Conservation (phyloP, 1,140 invertebrate species). For the Euwallacea similis region DNA sequence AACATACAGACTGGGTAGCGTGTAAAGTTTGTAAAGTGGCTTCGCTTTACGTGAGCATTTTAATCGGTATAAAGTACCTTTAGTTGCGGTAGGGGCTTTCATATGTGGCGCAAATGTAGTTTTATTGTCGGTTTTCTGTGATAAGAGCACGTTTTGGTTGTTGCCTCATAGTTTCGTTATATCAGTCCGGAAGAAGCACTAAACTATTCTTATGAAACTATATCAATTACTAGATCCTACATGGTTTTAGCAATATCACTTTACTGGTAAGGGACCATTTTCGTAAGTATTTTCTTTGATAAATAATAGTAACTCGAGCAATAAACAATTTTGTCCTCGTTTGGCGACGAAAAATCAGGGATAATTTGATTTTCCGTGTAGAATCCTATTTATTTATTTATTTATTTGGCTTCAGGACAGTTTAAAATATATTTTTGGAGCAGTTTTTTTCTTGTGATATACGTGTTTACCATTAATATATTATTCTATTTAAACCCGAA, state of each 20-base stretch:
- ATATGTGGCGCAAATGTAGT: neutral
- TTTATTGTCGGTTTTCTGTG: neutral
- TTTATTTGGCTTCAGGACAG: too few relatives aligned
- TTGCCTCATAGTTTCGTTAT: neutral
- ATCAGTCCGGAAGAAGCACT: conserved; percentile 1
- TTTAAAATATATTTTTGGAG: neutral
- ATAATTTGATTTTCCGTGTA: too few relatives aligned
- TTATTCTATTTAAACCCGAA: conserved; percentile 13
- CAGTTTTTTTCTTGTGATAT: conserved; percentile 30
- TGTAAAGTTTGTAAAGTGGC: too few relatives aligned
- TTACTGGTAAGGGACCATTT: conserved; percentile 12
- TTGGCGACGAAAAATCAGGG: too few relatives aligned
- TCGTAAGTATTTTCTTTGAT: neutral
- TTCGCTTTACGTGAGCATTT: too few relatives aligned
- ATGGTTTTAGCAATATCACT: conserved; percentile 12
- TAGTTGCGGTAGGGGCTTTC: neutral
- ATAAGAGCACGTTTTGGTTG: neutral
- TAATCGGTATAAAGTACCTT: too few relatives aligned
- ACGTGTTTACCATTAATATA: conserved; percentile 23
- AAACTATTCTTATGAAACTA: conserved; percentile 30
- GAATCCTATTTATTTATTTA: too few relatives aligned
- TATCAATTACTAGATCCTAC: conserved; percentile 32
- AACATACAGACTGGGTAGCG: too few relatives aligned
- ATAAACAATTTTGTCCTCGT: too few relatives aligned
- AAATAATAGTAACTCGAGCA: too few relatives aligned